Base-by-base conservation (phyloP, 2,888 invertebrate species). In the Cephus rjabovi region DNA sequence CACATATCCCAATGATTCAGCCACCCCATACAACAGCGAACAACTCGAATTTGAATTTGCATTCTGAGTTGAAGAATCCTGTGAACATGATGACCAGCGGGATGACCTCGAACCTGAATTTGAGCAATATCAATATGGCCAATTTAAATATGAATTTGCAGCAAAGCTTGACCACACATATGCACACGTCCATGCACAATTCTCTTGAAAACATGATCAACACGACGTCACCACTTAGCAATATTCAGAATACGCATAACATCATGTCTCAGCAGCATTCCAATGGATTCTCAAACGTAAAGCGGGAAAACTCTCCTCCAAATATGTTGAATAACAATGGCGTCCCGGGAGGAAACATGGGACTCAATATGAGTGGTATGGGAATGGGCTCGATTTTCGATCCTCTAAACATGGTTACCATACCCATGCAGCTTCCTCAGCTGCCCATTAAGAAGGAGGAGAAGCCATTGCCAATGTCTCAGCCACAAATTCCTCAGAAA, bases 341-440 rank as follows among this genome's bases (percentile, higher is more conserved):
- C 6, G 90, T 93, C 69, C 91, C 93, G 12, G 88, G 88, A 37
- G 82, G 89, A 11, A 92, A 93, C 30, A 92, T 93, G 82, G 86
- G 87, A 23, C 90, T 91, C 31, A 89, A 93, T 79, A 92, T 92
- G 9, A 92, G 93, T 88, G 92, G 92, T 80, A 92, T 93, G 87
- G 86, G 87, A n/a, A 94, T 95, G 79, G 91, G 94, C 1, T 95
- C 95, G 31, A 94, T 95, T 84, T 95, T 95, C 86, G 95, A 95
- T 86, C 94, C 95, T 0, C 86, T 94, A 71, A 94, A 94, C 68
- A 86, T 88, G 37, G 82, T 86, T 23, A 82, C 85, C 35, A 86
- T 88, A 91, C 88, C 90, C 31, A 92, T 92, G 89, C 92, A 91
- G 81, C 92, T 91, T 81, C 92, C 86, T 85, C 89, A 91, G 90